phyloP scores from a whole-genome alignment of 2,888 invertebrate genomes.

The Eilema depressum region DNA sequence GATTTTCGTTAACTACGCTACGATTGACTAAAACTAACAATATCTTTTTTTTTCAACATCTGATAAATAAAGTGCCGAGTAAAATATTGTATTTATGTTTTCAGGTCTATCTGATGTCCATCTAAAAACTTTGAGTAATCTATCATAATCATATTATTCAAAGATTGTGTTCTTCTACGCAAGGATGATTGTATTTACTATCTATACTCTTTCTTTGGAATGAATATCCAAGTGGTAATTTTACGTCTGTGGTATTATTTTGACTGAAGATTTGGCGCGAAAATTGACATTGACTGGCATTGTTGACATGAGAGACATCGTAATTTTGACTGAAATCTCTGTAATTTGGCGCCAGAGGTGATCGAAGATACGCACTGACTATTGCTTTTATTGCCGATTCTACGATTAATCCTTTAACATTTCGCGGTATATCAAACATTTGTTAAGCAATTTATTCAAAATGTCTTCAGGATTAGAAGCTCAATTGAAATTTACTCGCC shows the following conservation, averaged over 20 bases:
- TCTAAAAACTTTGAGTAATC: no score
- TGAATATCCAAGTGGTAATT: not conserved
- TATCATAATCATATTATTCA: no score
- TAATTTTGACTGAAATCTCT: not conserved
- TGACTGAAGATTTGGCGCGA: not conserved
- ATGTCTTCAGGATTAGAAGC: constrained; percentile 67
- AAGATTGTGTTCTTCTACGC: no score
- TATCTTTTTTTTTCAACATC: no score
- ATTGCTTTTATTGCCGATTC: not conserved
- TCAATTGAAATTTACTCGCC: constrained; percentile 91
- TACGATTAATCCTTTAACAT: constrained; percentile 34
- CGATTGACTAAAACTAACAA: no score
- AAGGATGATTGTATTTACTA: no score
- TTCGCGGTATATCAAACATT: constrained; percentile 31
- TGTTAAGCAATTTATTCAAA: constrained; percentile 36
- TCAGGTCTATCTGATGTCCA: no score
- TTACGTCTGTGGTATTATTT: not conserved
- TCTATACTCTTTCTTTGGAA: no score
- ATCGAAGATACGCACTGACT: not conserved
- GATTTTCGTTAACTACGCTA: no score
- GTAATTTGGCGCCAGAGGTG: not conserved
- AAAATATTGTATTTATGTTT: no score
- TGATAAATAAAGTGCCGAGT: no score
- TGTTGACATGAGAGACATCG: not conserved
- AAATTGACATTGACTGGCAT: constrained; percentile 2